Percentiles rank a stretch among this genome's conserved stretches.
These are phyloP conservation scores for Passer montanus DNA, from an alignment of 2,113 vertebrate genomes.

Conservation along the genomic window DNA sequence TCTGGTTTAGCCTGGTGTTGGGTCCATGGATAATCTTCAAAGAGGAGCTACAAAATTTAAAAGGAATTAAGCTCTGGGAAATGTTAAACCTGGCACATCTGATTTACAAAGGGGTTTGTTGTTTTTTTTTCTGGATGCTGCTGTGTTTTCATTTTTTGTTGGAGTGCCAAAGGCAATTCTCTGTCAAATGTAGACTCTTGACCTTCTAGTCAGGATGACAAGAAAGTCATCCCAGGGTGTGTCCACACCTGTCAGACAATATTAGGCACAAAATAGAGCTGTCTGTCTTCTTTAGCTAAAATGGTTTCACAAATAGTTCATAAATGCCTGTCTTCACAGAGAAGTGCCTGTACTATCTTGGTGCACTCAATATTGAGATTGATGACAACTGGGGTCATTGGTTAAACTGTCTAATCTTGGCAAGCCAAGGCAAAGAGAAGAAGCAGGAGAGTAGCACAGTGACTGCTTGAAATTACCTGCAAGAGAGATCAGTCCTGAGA, in stretches of 20 bases:
- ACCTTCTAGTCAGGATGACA: conserved; percentile 7
- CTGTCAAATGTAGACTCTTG: conserved; percentile 39
- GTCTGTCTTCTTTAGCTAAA: conserved; percentile 52
- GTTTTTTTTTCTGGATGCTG: neutral
- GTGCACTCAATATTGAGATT: conserved; percentile 9
- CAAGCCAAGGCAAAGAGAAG: conserved; percentile 28
- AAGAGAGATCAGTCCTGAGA: neutral
- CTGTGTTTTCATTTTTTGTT: neutral
- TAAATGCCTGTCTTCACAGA: conserved; percentile 15
- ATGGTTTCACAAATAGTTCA: conserved; percentile 28
- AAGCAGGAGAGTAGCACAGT: neutral
- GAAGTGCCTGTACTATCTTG: neutral
- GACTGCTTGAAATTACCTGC: neutral
- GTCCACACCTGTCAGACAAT: conserved; percentile 20
- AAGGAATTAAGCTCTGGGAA: conserved; percentile 27
- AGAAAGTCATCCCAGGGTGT: conserved; percentile 39
- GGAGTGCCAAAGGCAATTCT: conserved; percentile 3
- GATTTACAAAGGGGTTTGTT: neutral
- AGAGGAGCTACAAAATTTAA: neutral
- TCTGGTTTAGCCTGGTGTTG: conserved; percentile 3
- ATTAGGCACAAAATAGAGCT: conserved; percentile 16
- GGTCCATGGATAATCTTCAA: conserved; percentile 32
- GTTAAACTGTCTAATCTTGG: conserved; percentile 17
- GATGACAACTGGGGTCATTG: conserved; percentile 14
- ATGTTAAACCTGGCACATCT: conserved; percentile 20